Evolutionary conservation across 2,113 vertebrate genomes (phyloP).

Genomic region (Cacatua alba): DNA sequence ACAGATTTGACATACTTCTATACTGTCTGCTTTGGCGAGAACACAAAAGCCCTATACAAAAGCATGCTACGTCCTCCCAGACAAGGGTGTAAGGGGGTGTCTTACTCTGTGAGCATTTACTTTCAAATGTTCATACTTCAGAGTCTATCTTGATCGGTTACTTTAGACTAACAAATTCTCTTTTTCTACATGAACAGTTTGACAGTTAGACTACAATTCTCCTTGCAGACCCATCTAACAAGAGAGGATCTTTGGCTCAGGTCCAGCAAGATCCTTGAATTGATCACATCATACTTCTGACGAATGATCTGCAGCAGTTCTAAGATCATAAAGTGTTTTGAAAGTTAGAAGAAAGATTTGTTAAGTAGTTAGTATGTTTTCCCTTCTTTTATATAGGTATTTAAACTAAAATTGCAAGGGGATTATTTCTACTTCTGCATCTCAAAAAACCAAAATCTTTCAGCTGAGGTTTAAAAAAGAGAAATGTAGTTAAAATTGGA

Average conservation of each 20-base stretch:
- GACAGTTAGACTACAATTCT: slow-evolving; percentile 25
- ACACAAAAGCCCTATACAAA: slow-evolving; percentile 64
- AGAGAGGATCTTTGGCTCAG: slow-evolving; percentile 25
- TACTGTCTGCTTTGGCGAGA: slow-evolving; percentile 70
- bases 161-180: slow-evolving; percentile 69
- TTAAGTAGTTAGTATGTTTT: not conserved
- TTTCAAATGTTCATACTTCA: slow-evolving; percentile 60
- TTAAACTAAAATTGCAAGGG: not conserved
- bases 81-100: not conserved
- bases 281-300: slow-evolving; percentile 5
- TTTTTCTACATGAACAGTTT: slow-evolving; percentile 37
- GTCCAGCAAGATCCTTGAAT: slow-evolving; percentile 40
- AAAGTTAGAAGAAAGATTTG: slow-evolving; percentile 6
- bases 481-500: not conserved
- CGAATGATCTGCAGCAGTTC: not conserved
- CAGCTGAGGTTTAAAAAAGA: not conserved
- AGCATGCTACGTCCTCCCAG: slow-evolving; percentile 44
- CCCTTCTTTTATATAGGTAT: not conserved
- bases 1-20: slow-evolving; percentile 74
- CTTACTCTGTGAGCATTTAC: slow-evolving; percentile 47
- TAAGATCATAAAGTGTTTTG: slow-evolving; percentile 32
- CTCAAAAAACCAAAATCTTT: not conserved
- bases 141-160: slow-evolving; percentile 62
- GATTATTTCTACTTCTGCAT: not conserved
- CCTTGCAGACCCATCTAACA: slow-evolving; percentile 15